Percentiles rank a stretch among this genome's conserved stretches.
Evolutionary conservation across 92 coral and sea anemone species (phyloP).

Genomic region (Epizoanthus rinbou): DNA sequence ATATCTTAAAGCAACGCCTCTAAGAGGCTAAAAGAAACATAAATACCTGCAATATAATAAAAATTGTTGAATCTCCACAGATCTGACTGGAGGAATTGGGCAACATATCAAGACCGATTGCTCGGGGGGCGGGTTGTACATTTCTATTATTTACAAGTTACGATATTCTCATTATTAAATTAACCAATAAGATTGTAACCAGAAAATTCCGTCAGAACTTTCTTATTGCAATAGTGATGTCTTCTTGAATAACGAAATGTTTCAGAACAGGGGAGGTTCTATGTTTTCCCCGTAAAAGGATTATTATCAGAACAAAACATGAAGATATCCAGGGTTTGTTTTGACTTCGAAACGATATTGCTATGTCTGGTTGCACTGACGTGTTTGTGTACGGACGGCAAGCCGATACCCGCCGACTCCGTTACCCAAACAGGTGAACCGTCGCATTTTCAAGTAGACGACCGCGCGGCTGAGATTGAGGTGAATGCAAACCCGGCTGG

Average conservation of each 20-base stretch:
- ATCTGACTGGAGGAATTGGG: too few relatives aligned
- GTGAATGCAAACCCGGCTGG: constrained; percentile 99
- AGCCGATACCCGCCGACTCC: constrained; percentile 44
- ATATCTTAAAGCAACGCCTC: too few relatives aligned
- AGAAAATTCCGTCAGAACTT: constrained; percentile 23
- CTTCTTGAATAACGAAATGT: not conserved
- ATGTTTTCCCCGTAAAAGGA: not conserved
- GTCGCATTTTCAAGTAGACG: constrained; percentile 99
- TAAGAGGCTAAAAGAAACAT: too few relatives aligned
- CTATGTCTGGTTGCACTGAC: constrained; percentile 12
- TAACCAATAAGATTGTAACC: constrained; percentile 13
- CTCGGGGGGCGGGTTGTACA: constrained; percentile 10
- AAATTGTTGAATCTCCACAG: too few relatives aligned
- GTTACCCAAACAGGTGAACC: constrained; percentile 97
- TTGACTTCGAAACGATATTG: not conserved
- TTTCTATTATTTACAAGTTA: constrained; percentile 9
- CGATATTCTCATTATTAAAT: constrained; percentile 25
- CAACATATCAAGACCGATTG: not conserved
- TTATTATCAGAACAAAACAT: constrained; percentile 25
- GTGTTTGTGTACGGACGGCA: constrained; percentile 21
- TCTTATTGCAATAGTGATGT: constrained; percentile 19
- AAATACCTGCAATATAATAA: too few relatives aligned
- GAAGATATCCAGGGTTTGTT: constrained; percentile 5
- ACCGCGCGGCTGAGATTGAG: constrained; percentile 98
- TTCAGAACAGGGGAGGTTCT: not conserved